These are phyloP conservation scores for Tetropium fuscum DNA, from an alignment of 2,888 invertebrate genomes.

Conservation along the genomic window DNA sequence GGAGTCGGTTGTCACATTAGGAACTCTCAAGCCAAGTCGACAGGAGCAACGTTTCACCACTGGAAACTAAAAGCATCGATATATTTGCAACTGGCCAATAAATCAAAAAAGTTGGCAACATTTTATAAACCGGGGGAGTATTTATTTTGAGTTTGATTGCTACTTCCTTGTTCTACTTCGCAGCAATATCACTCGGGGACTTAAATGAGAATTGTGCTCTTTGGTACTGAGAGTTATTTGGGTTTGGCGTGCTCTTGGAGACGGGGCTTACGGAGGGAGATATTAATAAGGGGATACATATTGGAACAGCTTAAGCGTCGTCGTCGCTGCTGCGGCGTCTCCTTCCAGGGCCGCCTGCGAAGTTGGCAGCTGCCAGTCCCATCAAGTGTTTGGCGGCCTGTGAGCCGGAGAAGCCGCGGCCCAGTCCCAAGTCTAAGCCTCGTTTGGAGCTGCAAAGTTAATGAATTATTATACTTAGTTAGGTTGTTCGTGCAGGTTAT, in stretches of 20 bases:
- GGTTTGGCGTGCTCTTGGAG: conserved; percentile 8
- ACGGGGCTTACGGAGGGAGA: conserved; percentile 15
- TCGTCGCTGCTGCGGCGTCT: conserved; percentile 77
- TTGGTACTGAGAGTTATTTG: no score
- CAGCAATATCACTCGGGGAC: no score
- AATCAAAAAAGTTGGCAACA: no score
- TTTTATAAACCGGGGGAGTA: no score
- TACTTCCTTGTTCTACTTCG: no score
- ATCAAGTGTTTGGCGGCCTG: conserved; percentile 93
- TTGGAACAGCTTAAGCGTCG: conserved; percentile 27
- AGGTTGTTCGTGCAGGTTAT: background rate
- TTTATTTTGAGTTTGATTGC: no score
- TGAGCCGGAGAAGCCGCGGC: conserved; percentile 89
- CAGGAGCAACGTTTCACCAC: background rate
- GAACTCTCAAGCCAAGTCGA: conserved; percentile 15
- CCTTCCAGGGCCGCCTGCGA: conserved; percentile 89
- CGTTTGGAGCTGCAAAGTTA: conserved; percentile 79
- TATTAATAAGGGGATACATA: conserved; percentile 4
- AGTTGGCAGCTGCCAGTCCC: conserved; percentile 91
- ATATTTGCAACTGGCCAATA: background rate
- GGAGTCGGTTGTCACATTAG: conserved; percentile 13
- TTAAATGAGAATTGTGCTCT: no score
- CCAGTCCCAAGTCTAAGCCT: conserved; percentile 87
- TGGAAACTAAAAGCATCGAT: background rate
- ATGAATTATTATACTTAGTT: conserved; percentile 3